Base-by-base conservation (phyloP, 1,140 invertebrate species). In the Dreissena polymorpha region DNA sequence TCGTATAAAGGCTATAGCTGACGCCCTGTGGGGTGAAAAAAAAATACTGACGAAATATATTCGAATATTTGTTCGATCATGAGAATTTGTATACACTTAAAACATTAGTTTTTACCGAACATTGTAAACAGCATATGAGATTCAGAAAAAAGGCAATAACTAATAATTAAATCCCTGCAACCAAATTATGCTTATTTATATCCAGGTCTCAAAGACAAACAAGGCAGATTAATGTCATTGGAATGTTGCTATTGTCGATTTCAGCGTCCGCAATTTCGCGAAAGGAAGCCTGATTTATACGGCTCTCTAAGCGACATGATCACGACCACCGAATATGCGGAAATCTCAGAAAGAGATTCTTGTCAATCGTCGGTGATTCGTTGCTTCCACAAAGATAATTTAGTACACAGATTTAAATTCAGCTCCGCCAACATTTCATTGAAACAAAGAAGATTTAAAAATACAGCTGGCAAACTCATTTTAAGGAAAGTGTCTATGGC, bases 1-100 rank as follows among this genome's bases (percentile, higher is more conserved):
- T 14, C 51, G 68, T 69, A 57, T 78, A 51, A 78, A 78, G 55
- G 76, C 68, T 68, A 53, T 78, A 23, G 64, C 49, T 3, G 76
- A 78, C 67, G 16, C 18, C 13, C 50, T 78, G 0, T 78, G 64
- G 76, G n/a, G 21, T 39, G 67, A 39, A 29, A 39, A 57, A 25
- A 69, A 69, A 78, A 69, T 18, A 60, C 76, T 53, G 51, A 69
- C 10, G 67, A 69, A 21, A 18, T 78, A 18, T 78, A 29, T 67
- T 60, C 53, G 76, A 25, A 3, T n/a, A 49, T 55, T 57, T 78
- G 25, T 0, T 51, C 12, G 76, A 78, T 13, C 6, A 29, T n/a
- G 63, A 67, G 13, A 29, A 23, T 60, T 55, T 39, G 0, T 27
- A 69, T 53, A 29, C 23, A 21, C 51, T n/a, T 70, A 53, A 18